Percentiles rank a stretch among this genome's conserved stretches.
These are phyloP conservation scores for Isichthys henryi DNA, from an alignment of 2,113 vertebrate species.

Conservation along the genomic window DNA sequence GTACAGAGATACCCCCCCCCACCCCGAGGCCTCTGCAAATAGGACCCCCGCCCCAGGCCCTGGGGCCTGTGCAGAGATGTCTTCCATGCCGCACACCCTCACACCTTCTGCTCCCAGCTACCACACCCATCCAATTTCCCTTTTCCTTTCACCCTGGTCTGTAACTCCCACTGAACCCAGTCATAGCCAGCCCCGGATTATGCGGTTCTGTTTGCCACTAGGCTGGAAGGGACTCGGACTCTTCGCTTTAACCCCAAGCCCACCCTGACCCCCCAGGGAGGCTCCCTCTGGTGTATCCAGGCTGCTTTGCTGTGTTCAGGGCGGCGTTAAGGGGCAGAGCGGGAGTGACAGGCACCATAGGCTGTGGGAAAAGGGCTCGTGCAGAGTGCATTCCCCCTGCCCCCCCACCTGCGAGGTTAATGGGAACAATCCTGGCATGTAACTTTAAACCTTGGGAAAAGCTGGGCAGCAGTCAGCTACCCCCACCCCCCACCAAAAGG, in stretches of 20 bases:
- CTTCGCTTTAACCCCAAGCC: neutral
- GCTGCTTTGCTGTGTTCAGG: neutral
- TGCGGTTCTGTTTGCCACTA: neutral
- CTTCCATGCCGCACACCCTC: neutral
- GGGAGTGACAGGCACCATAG: neutral
- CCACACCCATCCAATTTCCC: neutral
- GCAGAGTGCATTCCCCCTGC: neutral
- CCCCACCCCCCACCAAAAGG: slow-evolving; percentile 37
- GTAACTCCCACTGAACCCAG: neutral
- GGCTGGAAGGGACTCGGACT: neutral
- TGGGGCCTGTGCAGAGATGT: neutral
- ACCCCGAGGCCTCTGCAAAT: neutral
- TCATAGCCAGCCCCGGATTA: neutral
- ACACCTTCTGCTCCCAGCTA: neutral
- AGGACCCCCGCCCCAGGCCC: neutral
- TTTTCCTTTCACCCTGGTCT: neutral
- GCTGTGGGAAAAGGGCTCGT: neutral
- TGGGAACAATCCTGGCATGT: slow-evolving; percentile 40
- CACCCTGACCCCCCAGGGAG: neutral
- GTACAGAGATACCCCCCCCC: neutral
- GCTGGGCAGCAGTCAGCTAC: slow-evolving; percentile 23
- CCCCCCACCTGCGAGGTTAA: slow-evolving; percentile 27
- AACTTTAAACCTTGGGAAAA: slow-evolving; percentile 59
- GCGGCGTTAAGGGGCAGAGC: neutral
- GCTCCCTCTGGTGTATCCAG: neutral